Conservation (phyloP, 2,888 invertebrate genomes). For the Sisyra nigra region DNA sequence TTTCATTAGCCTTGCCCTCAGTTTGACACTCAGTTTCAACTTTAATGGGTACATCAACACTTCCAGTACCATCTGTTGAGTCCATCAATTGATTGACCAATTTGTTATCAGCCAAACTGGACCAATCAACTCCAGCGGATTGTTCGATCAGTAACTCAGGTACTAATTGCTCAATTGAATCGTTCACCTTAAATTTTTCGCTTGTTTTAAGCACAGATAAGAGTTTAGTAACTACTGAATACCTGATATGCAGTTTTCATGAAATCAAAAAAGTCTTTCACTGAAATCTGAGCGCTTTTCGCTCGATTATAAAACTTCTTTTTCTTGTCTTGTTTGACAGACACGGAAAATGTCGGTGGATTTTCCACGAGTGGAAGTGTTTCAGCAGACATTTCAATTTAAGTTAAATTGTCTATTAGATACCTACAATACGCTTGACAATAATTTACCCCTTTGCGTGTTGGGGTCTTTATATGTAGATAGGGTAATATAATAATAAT, state of each 20-base stretch:
- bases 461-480: too few relatives aligned
- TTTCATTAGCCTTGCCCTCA: constrained; percentile 1
- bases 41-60: background rate
- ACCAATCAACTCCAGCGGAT: constrained; percentile 27
- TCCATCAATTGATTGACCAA: constrained; percentile 12
- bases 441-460: too few relatives aligned
- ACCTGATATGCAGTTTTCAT: constrained; percentile 59
- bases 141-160: constrained; percentile 15
- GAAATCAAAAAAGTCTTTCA: constrained; percentile 54
- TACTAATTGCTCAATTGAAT: constrained; percentile 14
- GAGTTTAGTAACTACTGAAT: too few relatives aligned
- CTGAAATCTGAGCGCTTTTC: constrained; percentile 39
- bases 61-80: background rate
- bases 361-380: too few relatives aligned
- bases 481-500: too few relatives aligned
- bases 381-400: too few relatives aligned
- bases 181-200: constrained; percentile 20
- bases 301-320: constrained; percentile 1
- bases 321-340: constrained; percentile 2
- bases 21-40: constrained; percentile 2
- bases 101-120: constrained; percentile 23
- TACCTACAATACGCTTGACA: too few relatives aligned
- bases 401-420: too few relatives aligned
- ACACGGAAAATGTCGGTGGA: constrained; percentile 1
- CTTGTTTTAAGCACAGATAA: too few relatives aligned